phyloP scores from a whole-genome alignment of 2,888 invertebrate species.

The Morinoia aosen region DNA sequence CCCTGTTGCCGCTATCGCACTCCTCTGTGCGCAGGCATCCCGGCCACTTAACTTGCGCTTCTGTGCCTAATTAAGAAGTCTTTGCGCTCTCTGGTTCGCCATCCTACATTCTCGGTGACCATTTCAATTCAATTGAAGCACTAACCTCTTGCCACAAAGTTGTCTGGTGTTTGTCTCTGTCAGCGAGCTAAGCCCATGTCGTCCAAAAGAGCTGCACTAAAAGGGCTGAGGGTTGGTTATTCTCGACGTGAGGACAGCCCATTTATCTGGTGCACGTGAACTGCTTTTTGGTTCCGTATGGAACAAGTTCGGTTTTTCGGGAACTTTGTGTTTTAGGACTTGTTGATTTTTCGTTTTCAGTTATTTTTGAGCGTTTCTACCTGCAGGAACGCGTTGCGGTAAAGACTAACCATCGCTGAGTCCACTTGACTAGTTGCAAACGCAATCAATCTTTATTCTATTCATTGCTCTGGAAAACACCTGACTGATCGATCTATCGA shows the following conservation, averaged over 20 bases:
- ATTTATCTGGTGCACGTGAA: background rate
- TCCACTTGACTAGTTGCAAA: background rate
- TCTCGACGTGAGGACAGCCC: background rate
- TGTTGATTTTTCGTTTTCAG: background rate
- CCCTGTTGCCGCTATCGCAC: background rate
- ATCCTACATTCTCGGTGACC: background rate
- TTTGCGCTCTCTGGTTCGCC: background rate
- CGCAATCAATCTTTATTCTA: background rate
- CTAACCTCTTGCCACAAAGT: background rate
- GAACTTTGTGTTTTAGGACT: background rate
- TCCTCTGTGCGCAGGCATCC: background rate
- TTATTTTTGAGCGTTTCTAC: background rate
- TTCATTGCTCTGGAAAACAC: background rate
- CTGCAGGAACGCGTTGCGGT: background rate
- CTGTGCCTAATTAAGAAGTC: constrained; percentile 1
- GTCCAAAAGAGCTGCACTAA: background rate
- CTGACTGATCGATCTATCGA: background rate
- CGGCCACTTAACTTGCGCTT: background rate
- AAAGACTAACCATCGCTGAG: background rate
- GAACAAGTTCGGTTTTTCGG: background rate
- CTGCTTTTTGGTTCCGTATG: background rate
- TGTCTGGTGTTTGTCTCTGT: background rate
- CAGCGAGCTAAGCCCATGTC: background rate
- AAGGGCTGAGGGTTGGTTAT: background rate
- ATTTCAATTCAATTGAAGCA: background rate